Evolutionary conservation across 1,140 invertebrate genomes (phyloP).

Genomic region (Aphidius ervi): DNA sequence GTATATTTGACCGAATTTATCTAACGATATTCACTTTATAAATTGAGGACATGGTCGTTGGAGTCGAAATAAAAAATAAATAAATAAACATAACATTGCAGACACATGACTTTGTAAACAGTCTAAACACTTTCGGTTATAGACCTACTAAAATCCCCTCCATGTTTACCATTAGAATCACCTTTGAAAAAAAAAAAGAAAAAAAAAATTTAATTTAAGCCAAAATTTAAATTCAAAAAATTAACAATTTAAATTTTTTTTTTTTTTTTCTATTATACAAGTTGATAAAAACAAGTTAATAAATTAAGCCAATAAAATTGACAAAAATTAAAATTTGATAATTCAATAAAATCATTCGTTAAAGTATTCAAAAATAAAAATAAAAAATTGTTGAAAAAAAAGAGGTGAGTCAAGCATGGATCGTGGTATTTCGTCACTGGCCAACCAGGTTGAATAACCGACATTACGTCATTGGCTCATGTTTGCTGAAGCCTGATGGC

Average conservation of each 20-base stretch:
- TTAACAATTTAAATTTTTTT: no score
- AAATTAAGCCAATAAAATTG: no score
- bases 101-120: slow-evolving; percentile 9
- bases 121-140: slow-evolving; percentile 20
- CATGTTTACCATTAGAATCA: slow-evolving; percentile 2
- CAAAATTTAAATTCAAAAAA: no score
- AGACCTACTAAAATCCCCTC: slow-evolving; percentile 16
- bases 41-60: not conserved
- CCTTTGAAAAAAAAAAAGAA: not conserved
- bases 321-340: not conserved
- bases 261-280: no score
- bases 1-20: no score
- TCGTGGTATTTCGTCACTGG: slow-evolving; percentile 49
- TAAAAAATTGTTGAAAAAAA: not conserved
- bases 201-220: no score
- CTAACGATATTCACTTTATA: not conserved
- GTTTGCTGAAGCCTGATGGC: slow-evolving; percentile 30
- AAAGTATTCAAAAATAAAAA: not conserved
- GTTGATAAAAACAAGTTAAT: no score
- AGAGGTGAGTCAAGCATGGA: slow-evolving; percentile 28
- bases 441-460: slow-evolving; percentile 53
- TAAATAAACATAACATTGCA: not conserved
- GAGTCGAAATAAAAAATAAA: not conserved
- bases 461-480: slow-evolving; percentile 50
- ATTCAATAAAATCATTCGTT: not conserved